Percentiles rank a stretch among this genome's conserved stretches.
phyloP scores from a whole-genome alignment of 2,113 vertebrate genomes.

The Oostethus manadensis region DNA sequence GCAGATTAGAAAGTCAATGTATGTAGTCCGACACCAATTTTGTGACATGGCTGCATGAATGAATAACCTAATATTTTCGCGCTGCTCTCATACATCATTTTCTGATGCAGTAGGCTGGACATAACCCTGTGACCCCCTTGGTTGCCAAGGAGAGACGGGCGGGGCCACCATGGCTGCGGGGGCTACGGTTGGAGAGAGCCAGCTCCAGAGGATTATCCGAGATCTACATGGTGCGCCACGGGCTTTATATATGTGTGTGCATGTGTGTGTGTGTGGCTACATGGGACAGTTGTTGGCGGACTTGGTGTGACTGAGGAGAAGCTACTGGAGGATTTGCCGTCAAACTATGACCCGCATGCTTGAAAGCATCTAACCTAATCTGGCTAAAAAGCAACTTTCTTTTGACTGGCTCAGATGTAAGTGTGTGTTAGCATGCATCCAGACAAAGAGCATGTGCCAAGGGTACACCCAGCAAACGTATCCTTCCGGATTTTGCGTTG shows the following conservation, averaged over 20 bases:
- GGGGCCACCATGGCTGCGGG: slow-evolving; percentile 78
- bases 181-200: slow-evolving; percentile 74
- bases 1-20: no score
- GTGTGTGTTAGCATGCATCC: slow-evolving; percentile 43
- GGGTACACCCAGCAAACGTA: slow-evolving; percentile 41
- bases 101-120: slow-evolving; percentile 65
- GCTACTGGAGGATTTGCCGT: slow-evolving; percentile 11
- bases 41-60: background rate
- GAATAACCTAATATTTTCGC: slow-evolving; percentile 16
- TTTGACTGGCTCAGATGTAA: slow-evolving; percentile 6
- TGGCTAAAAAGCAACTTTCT: background rate
- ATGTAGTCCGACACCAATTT: background rate
- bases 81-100: slow-evolving; percentile 44
- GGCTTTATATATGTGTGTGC: slow-evolving; percentile 31
- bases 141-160: slow-evolving; percentile 48
- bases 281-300: slow-evolving; percentile 15
- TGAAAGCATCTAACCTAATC: slow-evolving; percentile 8
- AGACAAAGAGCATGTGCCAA: slow-evolving; percentile 31
- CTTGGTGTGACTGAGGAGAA: slow-evolving; percentile 17
- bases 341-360: slow-evolving; percentile 5
- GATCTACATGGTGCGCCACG: slow-evolving; percentile 83
- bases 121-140: slow-evolving; percentile 61
- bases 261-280: slow-evolving; percentile 30
- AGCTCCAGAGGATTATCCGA: slow-evolving; percentile 90
- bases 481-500: slow-evolving; percentile 61